phyloP scores from a whole-genome alignment of 2,888 invertebrate genomes.

The Cyclophora albipunctata region DNA sequence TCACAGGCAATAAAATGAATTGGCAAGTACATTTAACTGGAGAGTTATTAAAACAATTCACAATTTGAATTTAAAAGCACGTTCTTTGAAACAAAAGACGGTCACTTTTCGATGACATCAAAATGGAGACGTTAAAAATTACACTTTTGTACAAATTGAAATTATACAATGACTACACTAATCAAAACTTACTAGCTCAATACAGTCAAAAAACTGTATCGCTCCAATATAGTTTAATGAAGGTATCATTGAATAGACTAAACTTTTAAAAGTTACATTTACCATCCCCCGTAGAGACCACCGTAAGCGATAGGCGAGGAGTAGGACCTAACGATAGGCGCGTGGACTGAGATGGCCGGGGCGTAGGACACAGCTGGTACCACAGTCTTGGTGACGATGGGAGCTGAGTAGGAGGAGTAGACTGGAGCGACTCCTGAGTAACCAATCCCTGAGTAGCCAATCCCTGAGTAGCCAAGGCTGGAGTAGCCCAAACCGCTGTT shows the following conservation, averaged over 20 bases:
- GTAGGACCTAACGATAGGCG: slow-evolving; percentile 34
- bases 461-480: slow-evolving; percentile 21
- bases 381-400: slow-evolving; percentile 28
- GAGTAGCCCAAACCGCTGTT: slow-evolving; percentile 25
- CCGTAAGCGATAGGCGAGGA: slow-evolving; percentile 29
- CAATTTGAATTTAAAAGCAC: too few relatives aligned
- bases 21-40: too few relatives aligned
- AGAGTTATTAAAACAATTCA: too few relatives aligned
- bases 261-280: not conserved
- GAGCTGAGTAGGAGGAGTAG: slow-evolving; percentile 26
- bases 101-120: too few relatives aligned
- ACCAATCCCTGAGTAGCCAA: slow-evolving; percentile 14
- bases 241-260: too few relatives aligned
- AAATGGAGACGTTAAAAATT: too few relatives aligned
- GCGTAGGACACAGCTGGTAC: slow-evolving; percentile 28
- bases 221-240: too few relatives aligned
- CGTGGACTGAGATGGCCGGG: slow-evolving; percentile 38
- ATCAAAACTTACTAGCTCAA: not conserved
- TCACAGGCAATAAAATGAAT: too few relatives aligned
- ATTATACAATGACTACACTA: not conserved
- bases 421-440: slow-evolving; percentile 16
- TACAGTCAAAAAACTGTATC: not conserved
- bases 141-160: not conserved
- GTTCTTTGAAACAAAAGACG: too few relatives aligned
- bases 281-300: slow-evolving; percentile 19